These are phyloP conservation scores for Esperia sulphurella DNA, from an alignment of 2,888 invertebrate genomes.

Conservation along the genomic window DNA sequence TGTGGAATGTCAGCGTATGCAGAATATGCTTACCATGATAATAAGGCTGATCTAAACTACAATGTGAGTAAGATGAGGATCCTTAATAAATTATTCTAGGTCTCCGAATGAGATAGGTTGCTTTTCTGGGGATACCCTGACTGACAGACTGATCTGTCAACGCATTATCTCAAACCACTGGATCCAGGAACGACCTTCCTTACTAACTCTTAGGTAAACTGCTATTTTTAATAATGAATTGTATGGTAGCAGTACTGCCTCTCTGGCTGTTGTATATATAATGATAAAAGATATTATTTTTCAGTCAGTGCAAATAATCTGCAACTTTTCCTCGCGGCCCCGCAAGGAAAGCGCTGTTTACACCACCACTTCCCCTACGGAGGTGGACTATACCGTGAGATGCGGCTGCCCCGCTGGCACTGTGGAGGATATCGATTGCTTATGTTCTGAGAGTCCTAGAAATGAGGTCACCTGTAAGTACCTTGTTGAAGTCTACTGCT, in stretches of 20 bases:
- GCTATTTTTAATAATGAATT: too few relatives aligned
- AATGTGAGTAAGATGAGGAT: constrained; percentile 51
- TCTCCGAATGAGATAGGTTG: too few relatives aligned
- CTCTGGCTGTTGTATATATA: too few relatives aligned
- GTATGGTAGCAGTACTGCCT: too few relatives aligned
- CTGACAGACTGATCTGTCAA: too few relatives aligned
- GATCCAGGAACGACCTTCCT: too few relatives aligned
- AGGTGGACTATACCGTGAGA: constrained; percentile 20
- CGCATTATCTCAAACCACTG: too few relatives aligned
- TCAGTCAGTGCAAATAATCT: constrained; percentile 47
- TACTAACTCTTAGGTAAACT: too few relatives aligned
- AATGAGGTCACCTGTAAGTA: not conserved
- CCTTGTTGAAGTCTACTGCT: too few relatives aligned
- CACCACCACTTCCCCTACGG: constrained; percentile 26
- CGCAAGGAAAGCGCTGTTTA: constrained; percentile 27
- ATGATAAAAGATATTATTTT: constrained; percentile 14
- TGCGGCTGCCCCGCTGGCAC: constrained; percentile 55
- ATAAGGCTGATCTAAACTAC: constrained; percentile 24
- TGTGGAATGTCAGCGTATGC: constrained; percentile 54
- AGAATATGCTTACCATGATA: constrained; percentile 32
- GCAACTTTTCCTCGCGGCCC: constrained; percentile 49
- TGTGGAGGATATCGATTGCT: constrained; percentile 45
- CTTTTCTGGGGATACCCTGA: too few relatives aligned
- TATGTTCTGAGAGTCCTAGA: constrained; percentile 31
- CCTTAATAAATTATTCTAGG: too few relatives aligned